Evolutionary conservation across 2,113 vertebrate genomes (phyloP).

Genomic region (Bubo scandiacus): DNA sequence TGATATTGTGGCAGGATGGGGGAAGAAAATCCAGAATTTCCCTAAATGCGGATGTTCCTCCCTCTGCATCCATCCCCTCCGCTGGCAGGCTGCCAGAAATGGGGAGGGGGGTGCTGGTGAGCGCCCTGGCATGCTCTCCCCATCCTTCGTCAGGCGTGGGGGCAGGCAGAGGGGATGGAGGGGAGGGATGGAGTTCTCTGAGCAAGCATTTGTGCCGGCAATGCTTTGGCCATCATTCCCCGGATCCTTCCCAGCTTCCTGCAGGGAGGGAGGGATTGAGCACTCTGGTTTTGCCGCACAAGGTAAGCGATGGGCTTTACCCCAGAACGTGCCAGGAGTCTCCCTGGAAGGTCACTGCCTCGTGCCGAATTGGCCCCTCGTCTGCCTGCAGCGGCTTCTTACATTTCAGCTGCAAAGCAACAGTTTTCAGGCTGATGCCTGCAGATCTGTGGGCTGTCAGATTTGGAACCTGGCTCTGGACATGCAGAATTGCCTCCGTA

Average conservation of each 20-base stretch:
- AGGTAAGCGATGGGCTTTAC: neutral
- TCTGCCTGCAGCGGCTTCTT: conserved; percentile 10
- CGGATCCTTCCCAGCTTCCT: neutral
- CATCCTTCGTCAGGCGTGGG: fast-evolving
- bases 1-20: neutral
- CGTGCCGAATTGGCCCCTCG: fast-evolving
- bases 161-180: neutral
- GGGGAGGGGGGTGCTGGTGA: neutral
- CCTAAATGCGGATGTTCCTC: neutral
- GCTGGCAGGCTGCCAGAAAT: neutral
- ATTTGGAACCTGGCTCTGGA: neutral
- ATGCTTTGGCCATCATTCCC: neutral
- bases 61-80: neutral
- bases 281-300: neutral
- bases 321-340: neutral
- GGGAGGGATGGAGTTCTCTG: neutral
- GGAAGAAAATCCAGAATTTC: neutral
- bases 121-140: neutral
- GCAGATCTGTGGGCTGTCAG: neutral
- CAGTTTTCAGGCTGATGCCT: neutral
- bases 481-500: neutral
- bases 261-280: neutral
- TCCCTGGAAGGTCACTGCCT: neutral
- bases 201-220: neutral
- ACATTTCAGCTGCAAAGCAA: conserved; percentile 37